Conservation (phyloP, 2,888 invertebrate species). For the Eupithecia subumbrata region DNA sequence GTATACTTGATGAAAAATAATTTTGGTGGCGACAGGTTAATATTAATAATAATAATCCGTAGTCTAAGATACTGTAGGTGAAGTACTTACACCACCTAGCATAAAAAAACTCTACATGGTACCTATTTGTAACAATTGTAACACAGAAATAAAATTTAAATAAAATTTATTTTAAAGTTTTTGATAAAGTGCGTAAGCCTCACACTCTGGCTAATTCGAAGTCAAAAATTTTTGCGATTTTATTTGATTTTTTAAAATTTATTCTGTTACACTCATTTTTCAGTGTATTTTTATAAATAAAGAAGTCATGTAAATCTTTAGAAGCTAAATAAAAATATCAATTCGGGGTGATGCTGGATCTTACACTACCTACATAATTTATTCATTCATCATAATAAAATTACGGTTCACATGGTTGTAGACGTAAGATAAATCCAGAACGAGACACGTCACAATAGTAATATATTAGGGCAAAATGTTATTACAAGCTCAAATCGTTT, state of each 20-base stretch:
- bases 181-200: no score
- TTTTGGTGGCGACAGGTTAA: conserved; percentile 68
- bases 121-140: neutral
- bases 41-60: conserved; percentile 75
- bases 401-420: conserved; percentile 74
- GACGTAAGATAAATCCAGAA: conserved; percentile 68
- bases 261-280: no score
- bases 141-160: neutral
- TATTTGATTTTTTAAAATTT: no score
- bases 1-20: conserved; percentile 74
- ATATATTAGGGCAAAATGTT: conserved; percentile 82
- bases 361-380: neutral
- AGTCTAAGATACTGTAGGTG: neutral
- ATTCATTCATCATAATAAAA: conserved; percentile 59
- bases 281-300: no score
- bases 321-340: neutral
- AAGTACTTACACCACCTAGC: neutral
- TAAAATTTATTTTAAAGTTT: no score
- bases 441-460: conserved; percentile 78
- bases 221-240: no score
- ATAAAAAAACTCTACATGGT: neutral
- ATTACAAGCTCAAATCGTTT: conserved; percentile 78
- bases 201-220: no score
- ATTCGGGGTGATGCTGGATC: neutral
- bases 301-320: neutral